These are phyloP conservation scores for Amphimallon solstitiale DNA, from an alignment of 2,888 invertebrate genomes.

Conservation along the genomic window DNA sequence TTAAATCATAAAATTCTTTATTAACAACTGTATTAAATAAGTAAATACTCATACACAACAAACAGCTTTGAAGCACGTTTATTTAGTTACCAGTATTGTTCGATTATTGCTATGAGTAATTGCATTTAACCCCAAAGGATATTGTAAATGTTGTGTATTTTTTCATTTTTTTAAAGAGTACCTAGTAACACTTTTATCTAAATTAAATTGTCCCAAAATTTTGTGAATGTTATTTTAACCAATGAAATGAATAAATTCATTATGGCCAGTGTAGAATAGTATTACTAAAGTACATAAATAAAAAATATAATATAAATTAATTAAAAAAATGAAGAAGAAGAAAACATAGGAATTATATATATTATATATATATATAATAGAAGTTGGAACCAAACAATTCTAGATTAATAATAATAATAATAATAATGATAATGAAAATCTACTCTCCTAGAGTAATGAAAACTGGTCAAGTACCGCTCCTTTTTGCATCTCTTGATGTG, in stretches of 20 bases:
- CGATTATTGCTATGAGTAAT: no score
- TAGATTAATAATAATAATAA: slow-evolving; percentile 47
- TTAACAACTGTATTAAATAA: no score
- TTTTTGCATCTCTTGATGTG: slow-evolving; percentile 61
- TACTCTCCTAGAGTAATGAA: slow-evolving; percentile 51
- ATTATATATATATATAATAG: slow-evolving; percentile 48
- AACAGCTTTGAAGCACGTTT: no score
- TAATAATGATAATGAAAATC: slow-evolving; percentile 8
- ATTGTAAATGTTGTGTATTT: no score
- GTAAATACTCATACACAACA: no score
- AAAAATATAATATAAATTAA: slow-evolving; percentile 59
- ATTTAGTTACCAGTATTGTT: no score
- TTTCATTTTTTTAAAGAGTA: no score
- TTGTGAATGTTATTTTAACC: slow-evolving; percentile 42
- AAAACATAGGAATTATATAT: slow-evolving; percentile 32
- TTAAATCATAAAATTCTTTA: no score
- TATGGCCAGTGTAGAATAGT: slow-evolving; percentile 79
- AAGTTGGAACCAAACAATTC: slow-evolving; percentile 62
- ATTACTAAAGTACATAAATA: slow-evolving; percentile 67
- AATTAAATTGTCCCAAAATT: neutral
- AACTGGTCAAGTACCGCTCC: slow-evolving; percentile 50
- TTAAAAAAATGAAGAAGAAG: slow-evolving; percentile 37
- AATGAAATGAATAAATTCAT: slow-evolving; percentile 53
- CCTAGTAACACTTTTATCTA: no score
- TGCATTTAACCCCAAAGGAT: no score